A percentile compares a stretch with the other conserved stretches of the same genome.
Evolutionary conservation across 1,140 invertebrate genomes (phyloP).

Genomic region (Epicauta chinensis): DNA sequence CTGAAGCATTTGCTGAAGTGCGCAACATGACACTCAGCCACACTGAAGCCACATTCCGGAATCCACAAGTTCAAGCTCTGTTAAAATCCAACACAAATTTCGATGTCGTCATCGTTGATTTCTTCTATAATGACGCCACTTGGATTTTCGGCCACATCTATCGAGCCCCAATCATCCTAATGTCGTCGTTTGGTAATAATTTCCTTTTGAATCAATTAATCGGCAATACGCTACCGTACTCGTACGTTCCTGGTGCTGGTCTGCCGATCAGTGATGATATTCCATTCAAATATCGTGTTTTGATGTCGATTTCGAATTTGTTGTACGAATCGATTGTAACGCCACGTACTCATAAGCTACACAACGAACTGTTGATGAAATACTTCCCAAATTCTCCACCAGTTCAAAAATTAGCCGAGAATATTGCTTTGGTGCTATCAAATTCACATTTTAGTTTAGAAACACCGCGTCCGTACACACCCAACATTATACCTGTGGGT

Average conservation of each 20-base stretch:
- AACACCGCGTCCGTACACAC: slow-evolving; percentile 31
- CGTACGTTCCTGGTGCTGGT: slow-evolving; percentile 25
- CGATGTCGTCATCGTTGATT: slow-evolving; percentile 43
- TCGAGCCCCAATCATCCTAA: slow-evolving; percentile 37
- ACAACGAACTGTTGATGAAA: not conserved
- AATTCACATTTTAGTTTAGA: slow-evolving; percentile 41
- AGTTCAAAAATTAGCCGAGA: slow-evolving; percentile 26
- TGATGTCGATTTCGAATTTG: slow-evolving; percentile 20
- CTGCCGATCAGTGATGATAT: slow-evolving; percentile 1
- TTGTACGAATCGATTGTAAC: too few relatives aligned
- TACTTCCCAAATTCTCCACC: slow-evolving; percentile 1
- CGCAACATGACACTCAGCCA: slow-evolving; percentile 3
- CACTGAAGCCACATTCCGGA: slow-evolving; percentile 2
- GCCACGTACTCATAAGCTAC: too few relatives aligned
- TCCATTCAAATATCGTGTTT: slow-evolving; percentile 22
- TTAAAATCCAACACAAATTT: slow-evolving; percentile 39
- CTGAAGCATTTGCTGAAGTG: not conserved
- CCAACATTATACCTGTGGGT: slow-evolving; percentile 41
- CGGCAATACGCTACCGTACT: slow-evolving; percentile 39
- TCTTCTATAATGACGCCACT: slow-evolving; percentile 42
- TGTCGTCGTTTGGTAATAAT: slow-evolving; percentile 33
- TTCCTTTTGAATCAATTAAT: slow-evolving; percentile 40
- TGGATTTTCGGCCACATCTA: slow-evolving; percentile 40
- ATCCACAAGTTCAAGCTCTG: slow-evolving; percentile 23
- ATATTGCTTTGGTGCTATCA: slow-evolving; percentile 30